phyloP scores from a whole-genome alignment of 2,113 vertebrate species.

The Paralichthys olivaceus region DNA sequence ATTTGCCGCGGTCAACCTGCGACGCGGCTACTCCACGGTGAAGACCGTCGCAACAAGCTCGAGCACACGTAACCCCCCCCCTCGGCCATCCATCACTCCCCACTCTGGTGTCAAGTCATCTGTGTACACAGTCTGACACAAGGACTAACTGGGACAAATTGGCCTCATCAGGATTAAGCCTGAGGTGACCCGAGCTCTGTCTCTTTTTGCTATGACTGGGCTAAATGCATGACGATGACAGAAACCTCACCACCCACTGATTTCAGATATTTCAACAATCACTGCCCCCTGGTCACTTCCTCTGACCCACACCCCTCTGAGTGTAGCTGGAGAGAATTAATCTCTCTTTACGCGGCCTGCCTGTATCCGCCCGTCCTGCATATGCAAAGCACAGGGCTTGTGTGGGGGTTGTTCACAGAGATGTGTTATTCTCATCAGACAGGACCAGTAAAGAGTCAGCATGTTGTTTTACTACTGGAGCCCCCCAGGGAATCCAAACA shows the following conservation, averaged over 20 bases:
- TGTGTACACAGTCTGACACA: constrained; percentile 44
- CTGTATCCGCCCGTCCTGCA: constrained; percentile 48
- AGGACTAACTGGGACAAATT: constrained; percentile 57
- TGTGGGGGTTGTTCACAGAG: constrained; percentile 66
- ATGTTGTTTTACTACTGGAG: constrained; percentile 79
- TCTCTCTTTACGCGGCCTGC: constrained; percentile 34
- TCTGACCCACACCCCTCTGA: constrained; percentile 35
- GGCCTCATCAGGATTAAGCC: constrained; percentile 38
- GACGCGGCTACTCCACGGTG: not conserved
- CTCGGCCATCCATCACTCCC: constrained; percentile 37
- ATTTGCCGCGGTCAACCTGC: constrained; percentile 28
- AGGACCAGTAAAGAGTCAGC: constrained; percentile 74
- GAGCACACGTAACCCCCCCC: not conserved
- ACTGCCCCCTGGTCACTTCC: constrained; percentile 21
- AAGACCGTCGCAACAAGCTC: constrained; percentile 16
- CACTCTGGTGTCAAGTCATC: constrained; percentile 55
- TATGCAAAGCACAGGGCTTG: constrained; percentile 47
- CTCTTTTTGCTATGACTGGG: not conserved
- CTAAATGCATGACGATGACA: constrained; percentile 3
- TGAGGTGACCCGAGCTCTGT: not conserved
- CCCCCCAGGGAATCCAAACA: constrained; percentile 63
- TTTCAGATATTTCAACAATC: constrained; percentile 57
- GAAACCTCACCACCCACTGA: constrained; percentile 38
- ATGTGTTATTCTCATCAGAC: constrained; percentile 83
- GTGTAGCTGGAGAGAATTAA: constrained; percentile 31